Evolutionary conservation across 2,113 vertebrate genomes (phyloP), one percentile per base, ranked within the genome.

Genomic region (Falco punctatus): DNA sequence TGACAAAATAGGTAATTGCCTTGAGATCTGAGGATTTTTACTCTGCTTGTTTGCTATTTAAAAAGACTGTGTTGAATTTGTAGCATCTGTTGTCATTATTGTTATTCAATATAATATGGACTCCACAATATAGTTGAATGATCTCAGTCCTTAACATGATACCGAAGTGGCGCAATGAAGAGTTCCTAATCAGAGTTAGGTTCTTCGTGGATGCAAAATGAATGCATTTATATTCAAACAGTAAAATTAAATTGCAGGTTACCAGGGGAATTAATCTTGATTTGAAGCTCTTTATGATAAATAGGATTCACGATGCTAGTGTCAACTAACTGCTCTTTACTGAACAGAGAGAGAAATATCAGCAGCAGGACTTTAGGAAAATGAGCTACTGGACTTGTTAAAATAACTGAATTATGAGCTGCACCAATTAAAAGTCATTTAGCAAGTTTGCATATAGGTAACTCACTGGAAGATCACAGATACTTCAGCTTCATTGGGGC

Each of bases 231-330:
- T 84, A 92, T 92, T 65, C 77, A 93, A 97, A 86, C 15, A 78
- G 52, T 30, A 83, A 91, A 94, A 95, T 96, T 55, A 57, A 95
- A 96, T 79, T 94, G 54, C 82, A 81, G 59, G 86, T 84, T 95
- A 86, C 80, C 77, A 61, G 33, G 52, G 57, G 69, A 96, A 92
- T 97, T 94, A 96, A 96, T 96, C 90, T 93, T 92, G 82, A 93
- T 95, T 94, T 96, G 80, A 75, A 91, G 82, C 83, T 91, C 88
- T 92, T 96, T 93, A 92, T 92, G 57, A 91, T 84, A 84, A 91
- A 86, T 78, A 88, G 61, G 52, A 88, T 88, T 92, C 33, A 65
- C 88, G 42, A 95, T 83, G 59, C 57, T 90, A 59, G 13, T 93
- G 80, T 86, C 90, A 90, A 49, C 55, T 59, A 92, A 86, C 64